A percentile compares a stretch with the other conserved stretches of the same genome.
Conservation (phyloP, 2,797 vertebrate genomes). For the Dromococcyx pavoninus region DNA sequence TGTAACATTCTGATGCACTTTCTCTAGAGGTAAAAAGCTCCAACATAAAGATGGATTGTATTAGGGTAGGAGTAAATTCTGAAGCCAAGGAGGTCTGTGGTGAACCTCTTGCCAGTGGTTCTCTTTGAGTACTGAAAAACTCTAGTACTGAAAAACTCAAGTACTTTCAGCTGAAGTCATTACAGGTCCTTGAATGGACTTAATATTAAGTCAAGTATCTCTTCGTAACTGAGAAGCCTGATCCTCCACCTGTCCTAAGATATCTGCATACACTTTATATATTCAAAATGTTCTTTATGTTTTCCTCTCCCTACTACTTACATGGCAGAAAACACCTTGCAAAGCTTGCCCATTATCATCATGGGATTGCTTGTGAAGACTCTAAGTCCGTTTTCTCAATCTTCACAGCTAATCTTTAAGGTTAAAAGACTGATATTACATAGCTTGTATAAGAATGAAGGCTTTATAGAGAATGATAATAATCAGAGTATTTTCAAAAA, state of each 20-base stretch:
- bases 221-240: neutral
- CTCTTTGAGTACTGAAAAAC: neutral
- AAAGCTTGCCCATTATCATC: neutral
- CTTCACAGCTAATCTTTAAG: constrained; percentile 12
- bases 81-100: neutral
- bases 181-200: neutral
- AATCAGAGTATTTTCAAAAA: neutral
- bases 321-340: neutral
- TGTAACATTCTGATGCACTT: neutral
- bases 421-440: neutral
- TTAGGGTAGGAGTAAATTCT: neutral
- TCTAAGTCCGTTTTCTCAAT: constrained; percentile 4
- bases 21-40: neutral
- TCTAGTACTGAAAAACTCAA: neutral
- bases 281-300: neutral
- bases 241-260: neutral
- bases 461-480: neutral
- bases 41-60: neutral
- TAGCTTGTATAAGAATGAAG: neutral
- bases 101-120: neutral
- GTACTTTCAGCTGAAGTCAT: neutral
- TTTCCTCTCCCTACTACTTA: neutral
- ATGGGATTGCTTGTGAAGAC: neutral
- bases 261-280: neutral
- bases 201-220: neutral